These are phyloP conservation scores for Sabatieria punctata DNA, from an alignment of 2,888 invertebrate genomes.

Conservation along the genomic window DNA sequence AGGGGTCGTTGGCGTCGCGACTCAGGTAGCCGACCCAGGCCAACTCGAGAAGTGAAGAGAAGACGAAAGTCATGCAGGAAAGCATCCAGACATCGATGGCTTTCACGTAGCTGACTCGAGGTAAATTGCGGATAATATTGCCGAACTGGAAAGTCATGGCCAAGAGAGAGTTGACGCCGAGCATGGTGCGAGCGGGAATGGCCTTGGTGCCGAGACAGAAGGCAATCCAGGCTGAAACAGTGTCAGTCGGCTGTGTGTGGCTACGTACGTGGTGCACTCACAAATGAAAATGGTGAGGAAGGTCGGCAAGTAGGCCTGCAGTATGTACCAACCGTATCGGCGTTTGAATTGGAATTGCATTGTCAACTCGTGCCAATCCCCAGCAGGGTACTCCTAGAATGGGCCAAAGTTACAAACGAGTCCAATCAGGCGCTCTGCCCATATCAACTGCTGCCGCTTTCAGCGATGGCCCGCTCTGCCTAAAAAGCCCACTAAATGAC, in stretches of 20 bases:
- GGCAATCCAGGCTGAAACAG: slow-evolving; percentile 8
- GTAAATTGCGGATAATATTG: slow-evolving; percentile 10
- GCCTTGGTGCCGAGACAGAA: slow-evolving; percentile 10
- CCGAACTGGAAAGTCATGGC: slow-evolving; percentile 12
- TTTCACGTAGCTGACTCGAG: slow-evolving; percentile 9
- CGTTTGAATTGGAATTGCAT: slow-evolving; percentile 26
- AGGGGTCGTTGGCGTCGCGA: slow-evolving; percentile 5
- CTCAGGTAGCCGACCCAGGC: slow-evolving; percentile 11
- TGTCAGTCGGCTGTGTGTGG: too few relatives aligned
- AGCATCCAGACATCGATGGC: slow-evolving; percentile 12
- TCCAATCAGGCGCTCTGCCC: too few relatives aligned
- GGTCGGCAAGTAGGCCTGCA: slow-evolving; percentile 31
- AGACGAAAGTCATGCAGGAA: slow-evolving; percentile 12
- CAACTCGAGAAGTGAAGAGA: slow-evolving; percentile 10
- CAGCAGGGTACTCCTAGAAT: slow-evolving; percentile 24
- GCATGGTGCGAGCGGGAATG: slow-evolving; percentile 11
- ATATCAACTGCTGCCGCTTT: too few relatives aligned
- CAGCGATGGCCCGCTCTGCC: too few relatives aligned
- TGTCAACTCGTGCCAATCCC: slow-evolving; percentile 27
- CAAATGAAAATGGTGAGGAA: slow-evolving; percentile 29
- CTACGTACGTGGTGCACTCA: too few relatives aligned
- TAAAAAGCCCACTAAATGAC: too few relatives aligned
- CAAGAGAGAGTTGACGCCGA: slow-evolving; percentile 10
- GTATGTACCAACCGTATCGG: slow-evolving; percentile 29
- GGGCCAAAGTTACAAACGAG: too few relatives aligned